Evolutionary conservation across 2,888 invertebrate genomes (phyloP), one percentile per base, ranked within the genome.

Genomic region (Macrophya alboannulata): DNA sequence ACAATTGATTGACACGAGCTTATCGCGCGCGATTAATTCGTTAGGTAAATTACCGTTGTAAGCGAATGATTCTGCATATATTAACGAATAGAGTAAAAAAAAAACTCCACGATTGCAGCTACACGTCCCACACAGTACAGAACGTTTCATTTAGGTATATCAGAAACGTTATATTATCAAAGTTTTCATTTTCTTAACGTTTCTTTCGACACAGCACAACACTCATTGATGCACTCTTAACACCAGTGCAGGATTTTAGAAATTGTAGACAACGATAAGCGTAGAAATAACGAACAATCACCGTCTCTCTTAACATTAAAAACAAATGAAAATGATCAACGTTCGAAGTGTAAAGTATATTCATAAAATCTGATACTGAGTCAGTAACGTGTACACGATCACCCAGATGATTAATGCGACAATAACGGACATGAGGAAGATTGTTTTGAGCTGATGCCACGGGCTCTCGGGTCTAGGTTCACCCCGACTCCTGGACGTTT

Each of bases 361-460:
- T 92, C 89, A 93, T 85, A 91, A 86, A 84, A 92, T 88, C 79
- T 89, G 85, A 81, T 92, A 90, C 88, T 93, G 89, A 86, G 92
- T 89, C 90, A 95, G 88, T 3, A 92, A 84, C 12, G 91, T 90
- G 87, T 92, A 94, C 84, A 94, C 91, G 84, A 95, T 90, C 55
- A 95, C 92, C 95, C 95, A 95, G 8, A 95, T 82, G 71, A 94
- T 87, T 15, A 95, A 91, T 0, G 94, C 92, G 77, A 93, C 91
- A 87, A 95, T 93, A 25, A 94, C 93, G 17, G 92, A 92, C 55
- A 94, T 88, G 84, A 95, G 92, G 88, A 94, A 94, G 86, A 94
- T 91, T 0, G 94, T 94, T 89, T 95, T 95, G 51, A 94, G 93
- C 31, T 89, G 90, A 86, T 95, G 94, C 95, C 95, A 95, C 0